Evolutionary conservation across 2,888 invertebrate genomes (phyloP).

Genomic region (Shargacucullia verbasci): DNA sequence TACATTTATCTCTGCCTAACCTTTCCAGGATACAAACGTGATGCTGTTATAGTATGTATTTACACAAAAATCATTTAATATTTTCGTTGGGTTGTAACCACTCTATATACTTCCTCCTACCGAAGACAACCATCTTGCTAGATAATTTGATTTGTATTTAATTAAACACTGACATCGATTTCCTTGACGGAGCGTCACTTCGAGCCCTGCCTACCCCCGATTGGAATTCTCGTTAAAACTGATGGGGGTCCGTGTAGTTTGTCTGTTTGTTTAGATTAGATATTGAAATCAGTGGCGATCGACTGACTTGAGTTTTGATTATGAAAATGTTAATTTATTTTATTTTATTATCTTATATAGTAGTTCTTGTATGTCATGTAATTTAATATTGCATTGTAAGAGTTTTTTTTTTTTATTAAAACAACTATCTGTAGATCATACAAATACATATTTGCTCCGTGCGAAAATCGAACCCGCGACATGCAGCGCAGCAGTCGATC

Average conservation of each 20-base stretch:
- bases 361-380: too few species aligned
- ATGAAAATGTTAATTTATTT: too few species aligned
- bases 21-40: too few species aligned
- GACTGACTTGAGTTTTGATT: background rate
- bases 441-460: too few species aligned
- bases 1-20: too few species aligned
- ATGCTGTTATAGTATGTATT: too few species aligned
- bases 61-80: background rate
- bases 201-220: conserved; percentile 41
- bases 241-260: conserved; percentile 63
- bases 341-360: too few species aligned
- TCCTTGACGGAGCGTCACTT: conserved; percentile 64
- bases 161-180: conserved; percentile 81
- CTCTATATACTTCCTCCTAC: conserved; percentile 48
- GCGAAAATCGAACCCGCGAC: too few species aligned
- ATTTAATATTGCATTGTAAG: too few species aligned
- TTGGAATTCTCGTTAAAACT: conserved; percentile 66
- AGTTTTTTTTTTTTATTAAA: too few species aligned
- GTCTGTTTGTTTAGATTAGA: conserved; percentile 44
- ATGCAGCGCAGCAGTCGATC: too few species aligned
- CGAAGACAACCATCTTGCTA: conserved; percentile 72
- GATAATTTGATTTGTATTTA: conserved; percentile 87
- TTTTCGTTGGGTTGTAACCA: conserved; percentile 19
- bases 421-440: too few species aligned
- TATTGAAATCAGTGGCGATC: conserved; percentile 33